Evolutionary conservation across 2,888 invertebrate genomes (phyloP).

Genomic region (Trachelus stipa): DNA sequence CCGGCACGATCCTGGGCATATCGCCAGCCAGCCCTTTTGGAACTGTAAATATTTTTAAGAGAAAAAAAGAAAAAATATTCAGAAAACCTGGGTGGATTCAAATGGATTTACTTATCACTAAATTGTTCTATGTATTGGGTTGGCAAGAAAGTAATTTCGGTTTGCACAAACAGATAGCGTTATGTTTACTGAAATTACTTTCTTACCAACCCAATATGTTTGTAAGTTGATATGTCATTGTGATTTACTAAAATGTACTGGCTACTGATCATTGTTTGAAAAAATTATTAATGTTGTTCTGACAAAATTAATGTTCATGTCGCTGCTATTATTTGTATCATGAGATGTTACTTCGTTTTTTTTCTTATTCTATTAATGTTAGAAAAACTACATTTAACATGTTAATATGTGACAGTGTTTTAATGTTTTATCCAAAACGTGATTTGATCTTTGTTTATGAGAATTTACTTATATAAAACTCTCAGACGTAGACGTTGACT

Average conservation of each 20-base stretch:
- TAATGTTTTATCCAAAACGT: background rate
- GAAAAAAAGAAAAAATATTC: constrained; percentile 3
- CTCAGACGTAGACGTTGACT: background rate
- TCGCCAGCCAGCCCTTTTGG: constrained; percentile 85
- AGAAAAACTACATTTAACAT: no score
- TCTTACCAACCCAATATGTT: background rate
- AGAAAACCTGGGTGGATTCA: background rate
- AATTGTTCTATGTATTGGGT: background rate
- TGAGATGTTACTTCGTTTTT: no score
- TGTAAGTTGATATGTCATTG: background rate
- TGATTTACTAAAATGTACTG: background rate
- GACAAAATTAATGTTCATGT: background rate
- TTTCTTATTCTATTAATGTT: no score
- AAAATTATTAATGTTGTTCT: no score
- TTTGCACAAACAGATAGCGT: no score
- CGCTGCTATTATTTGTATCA: background rate
- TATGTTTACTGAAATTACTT: no score
- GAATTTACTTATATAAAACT: background rate
- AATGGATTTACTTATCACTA: background rate
- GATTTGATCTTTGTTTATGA: background rate
- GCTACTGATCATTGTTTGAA: background rate
- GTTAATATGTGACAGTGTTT: background rate
- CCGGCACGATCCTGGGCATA: constrained; percentile 84
- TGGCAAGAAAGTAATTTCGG: no score
- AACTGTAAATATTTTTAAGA: constrained; percentile 70